These are phyloP conservation scores for Eremophila alpestris DNA, from an alignment of 2,797 vertebrate genomes.

Conservation along the genomic window DNA sequence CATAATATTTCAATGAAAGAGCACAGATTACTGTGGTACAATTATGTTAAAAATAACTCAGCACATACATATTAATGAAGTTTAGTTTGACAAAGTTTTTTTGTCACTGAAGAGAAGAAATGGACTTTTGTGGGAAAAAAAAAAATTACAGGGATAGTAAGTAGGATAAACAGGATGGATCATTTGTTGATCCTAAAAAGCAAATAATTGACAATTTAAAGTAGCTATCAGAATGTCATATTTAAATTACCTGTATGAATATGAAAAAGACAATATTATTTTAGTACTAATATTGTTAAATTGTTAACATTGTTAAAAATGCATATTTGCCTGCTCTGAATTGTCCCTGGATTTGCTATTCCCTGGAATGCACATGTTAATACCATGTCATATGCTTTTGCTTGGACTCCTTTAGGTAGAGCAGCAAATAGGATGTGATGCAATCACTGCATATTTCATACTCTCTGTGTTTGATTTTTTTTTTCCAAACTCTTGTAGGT, in stretches of 20 bases:
- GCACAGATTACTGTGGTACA: background rate
- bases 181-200: background rate
- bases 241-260: background rate
- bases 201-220: background rate
- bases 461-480: background rate
- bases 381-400: background rate
- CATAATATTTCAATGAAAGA: background rate
- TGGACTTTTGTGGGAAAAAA: background rate
- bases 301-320: background rate
- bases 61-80: background rate
- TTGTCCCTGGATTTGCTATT: background rate
- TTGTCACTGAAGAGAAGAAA: background rate
- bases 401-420: background rate
- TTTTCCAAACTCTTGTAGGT: conserved; percentile 76
- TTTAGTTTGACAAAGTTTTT: background rate
- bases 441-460: background rate
- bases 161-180: background rate
- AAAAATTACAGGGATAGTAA: background rate
- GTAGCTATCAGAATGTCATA: background rate
- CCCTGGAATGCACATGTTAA: background rate
- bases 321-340: background rate
- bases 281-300: background rate
- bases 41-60: background rate
- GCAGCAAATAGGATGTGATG: background rate
- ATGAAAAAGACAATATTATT: background rate